Percentiles rank a stretch among this genome's conserved stretches.
phyloP scores from a whole-genome alignment of 2,888 invertebrate species.

The Metallyticus violacea region DNA sequence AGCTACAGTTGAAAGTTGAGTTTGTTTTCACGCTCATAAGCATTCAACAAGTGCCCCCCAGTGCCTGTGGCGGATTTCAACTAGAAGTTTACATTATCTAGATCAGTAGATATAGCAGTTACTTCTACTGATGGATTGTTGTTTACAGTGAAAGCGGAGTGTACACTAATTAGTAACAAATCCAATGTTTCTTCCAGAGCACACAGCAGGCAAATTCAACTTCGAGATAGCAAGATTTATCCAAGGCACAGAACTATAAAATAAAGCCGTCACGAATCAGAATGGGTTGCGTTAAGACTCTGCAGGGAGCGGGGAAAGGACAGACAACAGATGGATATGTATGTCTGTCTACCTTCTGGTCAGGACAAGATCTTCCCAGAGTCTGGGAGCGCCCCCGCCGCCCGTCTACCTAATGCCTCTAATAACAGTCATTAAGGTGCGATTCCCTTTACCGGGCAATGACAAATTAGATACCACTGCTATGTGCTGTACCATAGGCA shows the following conservation, averaged over 20 bases:
- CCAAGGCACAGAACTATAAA: neutral
- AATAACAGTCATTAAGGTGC: constrained; percentile 17
- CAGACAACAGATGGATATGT: neutral
- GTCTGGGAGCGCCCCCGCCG: neutral
- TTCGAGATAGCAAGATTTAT: neutral
- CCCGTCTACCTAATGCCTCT: neutral
- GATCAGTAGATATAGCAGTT: too few species aligned
- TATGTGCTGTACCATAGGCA: neutral
- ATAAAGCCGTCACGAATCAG: neutral
- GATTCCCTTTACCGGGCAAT: neutral
- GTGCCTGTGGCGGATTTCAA: too few species aligned
- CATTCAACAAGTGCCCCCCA: too few species aligned
- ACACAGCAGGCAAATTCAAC: too few species aligned
- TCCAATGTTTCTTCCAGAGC: too few species aligned
- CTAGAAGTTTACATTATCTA: too few species aligned
- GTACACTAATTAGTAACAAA: too few species aligned
- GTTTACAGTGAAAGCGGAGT: too few species aligned
- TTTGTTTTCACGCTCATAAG: too few species aligned
- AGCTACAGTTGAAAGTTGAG: too few species aligned
- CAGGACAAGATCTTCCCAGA: neutral
- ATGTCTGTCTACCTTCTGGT: neutral
- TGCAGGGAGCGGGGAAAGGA: neutral
- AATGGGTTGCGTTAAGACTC: neutral
- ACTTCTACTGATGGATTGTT: too few species aligned
- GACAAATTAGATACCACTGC: constrained; percentile 17